Evolutionary conservation across 2,888 invertebrate species (phyloP).

Genomic region (Disparrhopalites patrizii): DNA sequence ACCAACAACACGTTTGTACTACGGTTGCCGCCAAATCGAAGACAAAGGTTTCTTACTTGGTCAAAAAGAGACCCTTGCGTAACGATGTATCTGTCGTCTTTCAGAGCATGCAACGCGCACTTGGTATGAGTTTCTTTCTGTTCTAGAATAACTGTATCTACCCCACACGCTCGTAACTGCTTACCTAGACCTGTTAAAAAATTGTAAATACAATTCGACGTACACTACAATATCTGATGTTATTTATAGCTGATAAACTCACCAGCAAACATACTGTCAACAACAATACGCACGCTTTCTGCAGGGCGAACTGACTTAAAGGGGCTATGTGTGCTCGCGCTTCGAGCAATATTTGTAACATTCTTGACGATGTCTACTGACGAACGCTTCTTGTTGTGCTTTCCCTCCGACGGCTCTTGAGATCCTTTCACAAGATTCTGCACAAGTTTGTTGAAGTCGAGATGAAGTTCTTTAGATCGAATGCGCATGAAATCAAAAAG

Average conservation of each 20-base stretch:
- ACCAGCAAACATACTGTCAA: conserved; percentile 17
- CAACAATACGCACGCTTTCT: conserved; percentile 11
- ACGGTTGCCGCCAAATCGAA: not conserved
- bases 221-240: too few relatives aligned
- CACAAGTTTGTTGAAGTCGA: conserved; percentile 14
- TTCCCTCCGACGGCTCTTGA: not conserved
- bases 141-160: conserved; percentile 58
- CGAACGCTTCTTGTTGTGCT: not conserved
- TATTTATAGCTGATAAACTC: too few relatives aligned
- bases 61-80: conserved; percentile 55
- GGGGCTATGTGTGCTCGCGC: not conserved
- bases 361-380: conserved; percentile 1
- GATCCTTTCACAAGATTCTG: not conserved
- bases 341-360: conserved; percentile 6
- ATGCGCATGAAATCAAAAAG: conserved; percentile 65
- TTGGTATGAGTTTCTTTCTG: conserved; percentile 56
- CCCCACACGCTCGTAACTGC: conserved; percentile 63
- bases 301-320: conserved; percentile 9
- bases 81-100: conserved; percentile 58
- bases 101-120: conserved; percentile 56
- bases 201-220: too few relatives aligned
- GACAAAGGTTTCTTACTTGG: conserved; percentile 9
- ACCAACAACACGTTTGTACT: too few relatives aligned
- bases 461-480: not conserved
- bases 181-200: conserved; percentile 57